Evolutionary conservation across 2,797 vertebrate species (phyloP), one percentile per base, ranked within the genome.

Genomic region (Danio tinwini): DNA sequence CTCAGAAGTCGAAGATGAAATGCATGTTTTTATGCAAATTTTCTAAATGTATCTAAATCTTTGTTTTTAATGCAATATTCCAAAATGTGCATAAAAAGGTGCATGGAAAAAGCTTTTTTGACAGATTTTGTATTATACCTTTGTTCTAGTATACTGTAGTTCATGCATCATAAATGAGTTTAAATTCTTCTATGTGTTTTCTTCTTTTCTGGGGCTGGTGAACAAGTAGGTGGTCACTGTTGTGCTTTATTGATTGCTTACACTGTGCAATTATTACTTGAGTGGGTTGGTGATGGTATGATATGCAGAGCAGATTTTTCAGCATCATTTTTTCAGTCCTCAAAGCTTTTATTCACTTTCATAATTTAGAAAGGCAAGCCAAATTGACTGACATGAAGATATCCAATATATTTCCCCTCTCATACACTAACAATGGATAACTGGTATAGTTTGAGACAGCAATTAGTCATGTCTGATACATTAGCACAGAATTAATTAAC

Each of bases 401-500:
- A 16, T 45, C 40, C 8, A 29, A 59, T 37, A 37, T 61, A 45
- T 44, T 7, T 55, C 53, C 14, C 14, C 2, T 9, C 10, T 53
- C 12, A 50, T 10, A 42, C 29, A 58, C 12, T 11, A 12, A 12
- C 21, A 44, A 53, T 53, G 8, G 39, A 64, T 53, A 64, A 44
- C 5, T 21, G 9, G 39, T 42, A 64, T 42, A 55, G 50, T 11
- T 56, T 11, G 13, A 65, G 50, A 56, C 19, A 13, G 49, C 6
- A 0, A 10, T 53, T 40, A 76, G 42, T 37, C 12, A 14, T 21
- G n/a, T 63, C 16, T 63, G 47, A 58, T 45, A 53, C 61, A 65
- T 67, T 55, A 44, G 14, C 53, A 77, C 52, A 55, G 17, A 64
- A 44, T 64, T 17, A 55, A 55, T 42, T 64, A 64, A 11, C 13